These are phyloP conservation scores for Catostylus mosaicus DNA, from an alignment of 30 jellyfish, hydroid and myxozoan species.

Conservation along the genomic window DNA sequence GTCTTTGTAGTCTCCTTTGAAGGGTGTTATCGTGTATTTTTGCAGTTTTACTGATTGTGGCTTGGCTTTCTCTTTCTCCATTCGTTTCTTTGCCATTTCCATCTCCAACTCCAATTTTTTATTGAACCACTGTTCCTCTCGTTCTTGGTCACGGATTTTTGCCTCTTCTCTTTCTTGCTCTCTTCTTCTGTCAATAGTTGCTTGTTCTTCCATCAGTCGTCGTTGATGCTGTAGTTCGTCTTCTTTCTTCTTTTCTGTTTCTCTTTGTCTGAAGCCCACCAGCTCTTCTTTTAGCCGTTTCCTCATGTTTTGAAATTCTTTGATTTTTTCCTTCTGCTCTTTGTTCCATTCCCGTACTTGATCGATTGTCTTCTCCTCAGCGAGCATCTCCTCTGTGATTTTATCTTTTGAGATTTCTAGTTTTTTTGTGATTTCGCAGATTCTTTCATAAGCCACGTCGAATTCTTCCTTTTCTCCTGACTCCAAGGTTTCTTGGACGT, in stretches of 20 bases:
- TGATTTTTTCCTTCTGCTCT: conserved; percentile 47
- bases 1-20: conserved; percentile 73
- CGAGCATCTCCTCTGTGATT: conserved; percentile 29
- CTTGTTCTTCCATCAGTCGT: conserved; percentile 59
- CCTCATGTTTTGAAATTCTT: conserved; percentile 28
- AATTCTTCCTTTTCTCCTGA: conserved; percentile 42
- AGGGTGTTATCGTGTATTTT: conserved; percentile 65
- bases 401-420: conserved; percentile 34
- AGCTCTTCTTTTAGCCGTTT: conserved; percentile 48
- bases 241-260: conserved; percentile 42
- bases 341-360: conserved; percentile 54
- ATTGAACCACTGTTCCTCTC: conserved; percentile 28
- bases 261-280: no score
- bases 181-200: no score
- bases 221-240: conserved; percentile 45
- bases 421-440: conserved; percentile 28
- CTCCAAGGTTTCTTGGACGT: conserved; percentile 43
- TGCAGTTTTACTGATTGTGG: conserved; percentile 53
- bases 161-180: conserved; percentile 57
- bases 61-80: conserved; percentile 23
- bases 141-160: conserved; percentile 43
- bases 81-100: conserved; percentile 15
- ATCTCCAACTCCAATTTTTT: conserved; percentile 29
- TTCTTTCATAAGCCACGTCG: conserved; percentile 48
- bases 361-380: conserved; percentile 44